These are phyloP conservation scores for Actias luna DNA, from an alignment of 2,888 invertebrate genomes.

Conservation along the genomic window DNA sequence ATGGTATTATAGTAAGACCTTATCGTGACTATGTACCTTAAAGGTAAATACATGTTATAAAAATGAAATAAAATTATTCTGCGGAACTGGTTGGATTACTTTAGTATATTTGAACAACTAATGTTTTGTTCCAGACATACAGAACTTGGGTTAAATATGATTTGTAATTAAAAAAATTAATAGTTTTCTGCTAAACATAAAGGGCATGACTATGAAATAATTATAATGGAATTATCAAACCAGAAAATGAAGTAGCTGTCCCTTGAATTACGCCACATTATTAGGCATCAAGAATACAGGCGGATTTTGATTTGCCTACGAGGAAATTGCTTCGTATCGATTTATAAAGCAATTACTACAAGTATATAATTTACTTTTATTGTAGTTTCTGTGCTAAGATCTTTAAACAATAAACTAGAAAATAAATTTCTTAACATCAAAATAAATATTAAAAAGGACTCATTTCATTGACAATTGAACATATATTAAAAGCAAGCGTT, in stretches of 20 bases:
- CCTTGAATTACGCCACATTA: neutral
- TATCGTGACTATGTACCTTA: no score
- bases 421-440: neutral
- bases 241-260: neutral
- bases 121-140: neutral
- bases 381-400: neutral
- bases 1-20: no score
- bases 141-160: neutral
- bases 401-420: neutral
- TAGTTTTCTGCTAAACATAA: neutral
- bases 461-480: neutral
- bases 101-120: no score
- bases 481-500: no score
- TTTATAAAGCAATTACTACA: neutral
- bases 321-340: neutral
- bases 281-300: neutral
- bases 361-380: neutral
- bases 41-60: no score
- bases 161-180: neutral
- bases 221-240: neutral
- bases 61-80: no score
- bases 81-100: no score
- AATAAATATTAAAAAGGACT: neutral
- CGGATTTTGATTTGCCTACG: neutral
- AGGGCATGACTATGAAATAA: neutral